These are phyloP conservation scores for Anaspis maculata DNA, from an alignment of 2,888 invertebrate genomes.

Conservation along the genomic window DNA sequence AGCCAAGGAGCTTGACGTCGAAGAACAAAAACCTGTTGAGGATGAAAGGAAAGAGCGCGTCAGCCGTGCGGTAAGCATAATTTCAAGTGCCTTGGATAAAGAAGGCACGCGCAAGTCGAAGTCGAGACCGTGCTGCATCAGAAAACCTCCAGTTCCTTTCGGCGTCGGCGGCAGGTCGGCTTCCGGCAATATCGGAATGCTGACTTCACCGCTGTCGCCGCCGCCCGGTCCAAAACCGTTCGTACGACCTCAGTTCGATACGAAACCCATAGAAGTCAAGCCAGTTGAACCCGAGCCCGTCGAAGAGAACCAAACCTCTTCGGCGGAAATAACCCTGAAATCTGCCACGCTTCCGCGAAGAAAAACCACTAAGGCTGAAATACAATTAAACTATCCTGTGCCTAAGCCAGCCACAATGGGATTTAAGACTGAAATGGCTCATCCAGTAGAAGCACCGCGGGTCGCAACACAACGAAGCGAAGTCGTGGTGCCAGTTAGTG, in stretches of 20 bases:
- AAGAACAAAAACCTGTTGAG: conserved; percentile 21
- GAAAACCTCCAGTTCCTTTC: conserved; percentile 61
- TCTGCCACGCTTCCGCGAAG: conserved; percentile 59
- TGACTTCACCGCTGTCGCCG: conserved; percentile 27
- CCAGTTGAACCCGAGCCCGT: conserved; percentile 21
- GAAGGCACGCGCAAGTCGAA: conserved; percentile 41
- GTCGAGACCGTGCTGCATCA: conserved; percentile 40
- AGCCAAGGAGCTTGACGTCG: conserved; percentile 12
- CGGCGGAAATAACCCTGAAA: conserved; percentile 57
- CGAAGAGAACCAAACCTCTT: conserved; percentile 48
- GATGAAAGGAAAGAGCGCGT: conserved; percentile 49
- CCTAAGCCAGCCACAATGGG: conserved; percentile 43
- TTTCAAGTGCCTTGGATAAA: conserved; percentile 57
- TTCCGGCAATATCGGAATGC: conserved; percentile 47
- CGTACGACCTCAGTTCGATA: conserved; percentile 24
- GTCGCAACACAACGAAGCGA: conserved; percentile 47
- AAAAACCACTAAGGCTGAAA: conserved; percentile 57
- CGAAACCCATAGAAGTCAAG: conserved; percentile 19
- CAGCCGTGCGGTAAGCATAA: conserved; percentile 64
- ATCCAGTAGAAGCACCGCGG: conserved; percentile 44
- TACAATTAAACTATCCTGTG: conserved; percentile 48
- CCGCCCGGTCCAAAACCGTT: conserved; percentile 32
- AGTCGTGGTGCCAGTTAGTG: conserved; percentile 49
- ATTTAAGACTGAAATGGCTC: conserved; percentile 54
- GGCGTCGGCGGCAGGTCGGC: conserved; percentile 48